phyloP scores from a whole-genome alignment of 2,888 invertebrate species.

The Dryobota labecula region DNA sequence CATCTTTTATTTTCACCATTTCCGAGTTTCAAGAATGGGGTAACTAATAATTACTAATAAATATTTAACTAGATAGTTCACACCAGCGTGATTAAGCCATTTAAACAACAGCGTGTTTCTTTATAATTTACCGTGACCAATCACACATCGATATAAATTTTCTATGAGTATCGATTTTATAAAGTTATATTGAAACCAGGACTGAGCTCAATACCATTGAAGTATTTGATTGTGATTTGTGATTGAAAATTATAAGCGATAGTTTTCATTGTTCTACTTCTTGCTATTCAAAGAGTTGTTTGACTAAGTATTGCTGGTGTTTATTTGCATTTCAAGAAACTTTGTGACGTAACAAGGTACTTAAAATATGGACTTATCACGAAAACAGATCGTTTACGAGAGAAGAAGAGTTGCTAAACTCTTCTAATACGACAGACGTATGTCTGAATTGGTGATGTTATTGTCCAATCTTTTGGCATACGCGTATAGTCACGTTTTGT shows the following conservation, averaged over 20 bases:
- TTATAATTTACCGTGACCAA: conserved; percentile 45
- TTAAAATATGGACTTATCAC: neutral
- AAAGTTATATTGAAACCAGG: neutral
- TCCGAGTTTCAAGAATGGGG: conserved; percentile 1
- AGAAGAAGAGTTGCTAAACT: neutral
- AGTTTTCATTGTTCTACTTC: neutral
- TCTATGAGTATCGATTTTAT: conserved; percentile 59
- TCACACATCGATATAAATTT: conserved; percentile 50
- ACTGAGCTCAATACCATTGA: conserved; percentile 2
- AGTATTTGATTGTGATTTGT: conserved; percentile 20
- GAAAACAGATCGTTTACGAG: no score
- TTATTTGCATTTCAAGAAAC: neutral
- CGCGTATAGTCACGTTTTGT: no score
- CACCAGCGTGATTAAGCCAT: conserved; percentile 50
- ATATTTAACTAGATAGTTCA: conserved; percentile 40
- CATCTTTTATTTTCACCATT: neutral
- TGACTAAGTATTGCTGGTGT: neutral
- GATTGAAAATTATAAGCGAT: conserved; percentile 19
- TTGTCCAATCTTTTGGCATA: no score
- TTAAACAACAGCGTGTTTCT: conserved; percentile 40
- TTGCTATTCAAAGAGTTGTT: neutral
- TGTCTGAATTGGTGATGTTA: neutral
- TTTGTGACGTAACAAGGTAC: neutral
- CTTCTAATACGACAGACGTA: neutral
- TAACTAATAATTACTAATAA: conserved; percentile 39